Conservation (phyloP, 2,888 invertebrate species). For the Ochropleura plecta region DNA sequence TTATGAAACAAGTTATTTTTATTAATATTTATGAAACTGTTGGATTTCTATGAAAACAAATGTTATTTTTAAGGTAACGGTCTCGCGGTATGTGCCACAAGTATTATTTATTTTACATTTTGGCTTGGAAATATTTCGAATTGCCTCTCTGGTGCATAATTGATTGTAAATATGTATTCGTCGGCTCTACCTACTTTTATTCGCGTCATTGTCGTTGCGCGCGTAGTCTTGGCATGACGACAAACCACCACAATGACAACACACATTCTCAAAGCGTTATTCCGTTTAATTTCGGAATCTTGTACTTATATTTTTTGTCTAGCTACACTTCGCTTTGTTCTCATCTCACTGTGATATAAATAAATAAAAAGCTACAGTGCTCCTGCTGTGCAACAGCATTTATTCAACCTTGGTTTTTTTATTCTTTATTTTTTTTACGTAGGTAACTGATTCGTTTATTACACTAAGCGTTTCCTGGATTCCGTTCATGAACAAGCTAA, state of each 20-base stretch:
- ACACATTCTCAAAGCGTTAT: background rate
- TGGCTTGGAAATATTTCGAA: background rate
- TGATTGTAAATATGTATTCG: background rate
- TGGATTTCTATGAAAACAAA: background rate
- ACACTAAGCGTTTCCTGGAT: background rate
- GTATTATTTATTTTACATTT: background rate
- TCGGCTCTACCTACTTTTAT: background rate
- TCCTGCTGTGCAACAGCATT: background rate
- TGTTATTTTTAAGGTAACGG: background rate
- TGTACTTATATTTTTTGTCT: background rate
- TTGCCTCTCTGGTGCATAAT: background rate
- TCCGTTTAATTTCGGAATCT: background rate
- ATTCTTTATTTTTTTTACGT: background rate
- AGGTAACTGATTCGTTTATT: background rate
- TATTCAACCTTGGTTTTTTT: background rate
- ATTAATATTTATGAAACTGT: too few relatives aligned
- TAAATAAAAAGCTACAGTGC: background rate
- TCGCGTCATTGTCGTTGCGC: constrained; percentile 3
- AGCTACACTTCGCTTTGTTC: background rate
- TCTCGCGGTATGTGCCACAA: background rate
- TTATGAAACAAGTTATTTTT: background rate
- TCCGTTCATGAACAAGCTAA: background rate
- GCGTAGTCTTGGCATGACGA: constrained; percentile 17
- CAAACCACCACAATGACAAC: background rate
- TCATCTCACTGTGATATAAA: background rate